These are phyloP conservation scores for Armadillidium nasatum DNA, from an alignment of 1,140 invertebrate genomes.

Conservation along the genomic window DNA sequence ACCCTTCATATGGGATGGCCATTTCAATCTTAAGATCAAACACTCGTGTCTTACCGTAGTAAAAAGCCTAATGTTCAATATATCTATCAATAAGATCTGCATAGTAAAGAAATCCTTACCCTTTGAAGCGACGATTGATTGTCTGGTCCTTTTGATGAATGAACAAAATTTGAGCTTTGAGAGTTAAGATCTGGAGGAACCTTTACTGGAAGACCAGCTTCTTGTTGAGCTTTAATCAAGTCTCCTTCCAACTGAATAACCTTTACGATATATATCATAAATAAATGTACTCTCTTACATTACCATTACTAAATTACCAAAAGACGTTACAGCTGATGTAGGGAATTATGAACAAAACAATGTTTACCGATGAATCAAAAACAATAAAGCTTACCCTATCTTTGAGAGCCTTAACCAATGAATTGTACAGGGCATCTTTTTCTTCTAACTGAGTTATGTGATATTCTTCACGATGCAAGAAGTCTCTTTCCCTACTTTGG, in stretches of 20 bases:
- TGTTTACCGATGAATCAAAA: not conserved
- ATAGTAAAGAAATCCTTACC: not conserved
- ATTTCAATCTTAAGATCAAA: no score
- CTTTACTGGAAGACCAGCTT: conserved; percentile 75
- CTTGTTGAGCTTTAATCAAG: conserved; percentile 73
- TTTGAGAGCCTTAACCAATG: conserved; percentile 77
- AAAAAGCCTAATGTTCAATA: no score
- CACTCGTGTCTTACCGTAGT: no score
- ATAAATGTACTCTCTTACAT: no score
- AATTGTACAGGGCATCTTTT: conserved; percentile 62
- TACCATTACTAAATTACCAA: no score
- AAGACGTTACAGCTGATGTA: no score
- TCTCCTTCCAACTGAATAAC: conserved; percentile 65
- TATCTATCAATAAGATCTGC: no score
- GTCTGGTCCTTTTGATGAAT: not conserved
- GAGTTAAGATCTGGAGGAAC: conserved; percentile 59
- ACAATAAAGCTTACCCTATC: conserved; percentile 60
- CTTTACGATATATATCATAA: not conserved
- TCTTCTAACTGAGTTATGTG: conserved; percentile 78
- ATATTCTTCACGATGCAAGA: conserved; percentile 70
- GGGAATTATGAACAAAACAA: not conserved
- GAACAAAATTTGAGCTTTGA: conserved; percentile 16
- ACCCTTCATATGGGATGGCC: no score
- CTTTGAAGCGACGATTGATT: not conserved
- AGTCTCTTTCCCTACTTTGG: conserved; percentile 68